A percentile compares a stretch with the other conserved stretches of the same genome.
phyloP scores from a whole-genome alignment of 92 coral and sea anemone species.

The Palythoa heliodiscus region DNA sequence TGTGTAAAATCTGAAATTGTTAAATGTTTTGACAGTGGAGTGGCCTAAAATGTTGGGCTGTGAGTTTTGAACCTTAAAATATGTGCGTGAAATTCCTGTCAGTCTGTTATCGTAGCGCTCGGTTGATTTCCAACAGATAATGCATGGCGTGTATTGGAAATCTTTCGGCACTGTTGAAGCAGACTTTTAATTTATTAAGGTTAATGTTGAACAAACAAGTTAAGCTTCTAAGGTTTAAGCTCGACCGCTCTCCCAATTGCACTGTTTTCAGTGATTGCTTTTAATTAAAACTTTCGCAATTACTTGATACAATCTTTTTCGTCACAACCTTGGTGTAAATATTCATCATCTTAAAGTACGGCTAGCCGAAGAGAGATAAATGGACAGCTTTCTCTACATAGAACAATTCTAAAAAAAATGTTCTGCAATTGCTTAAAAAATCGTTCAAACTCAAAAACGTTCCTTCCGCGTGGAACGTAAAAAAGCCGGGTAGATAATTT shows the following conservation, averaged over 20 bases:
- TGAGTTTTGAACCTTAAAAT: constrained; percentile 24
- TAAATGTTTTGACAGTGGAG: constrained; percentile 9
- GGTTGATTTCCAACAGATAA: constrained; percentile 27
- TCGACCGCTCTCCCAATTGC: constrained; percentile 48
- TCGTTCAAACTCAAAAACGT: neutral
- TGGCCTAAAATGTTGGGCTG: constrained; percentile 1
- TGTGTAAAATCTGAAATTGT: neutral
- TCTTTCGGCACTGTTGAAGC: constrained; percentile 39
- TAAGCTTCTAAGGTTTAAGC: constrained; percentile 45
- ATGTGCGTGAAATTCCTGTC: constrained; percentile 23
- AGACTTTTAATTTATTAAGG: constrained; percentile 45
- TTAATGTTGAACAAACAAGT: constrained; percentile 45
- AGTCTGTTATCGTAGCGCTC: constrained; percentile 28
- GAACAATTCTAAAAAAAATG: neutral
- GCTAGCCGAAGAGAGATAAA: constrained; percentile 5
- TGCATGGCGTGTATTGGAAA: constrained; percentile 13
- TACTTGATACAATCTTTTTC: constrained; percentile 45
- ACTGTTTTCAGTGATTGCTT: constrained; percentile 52
- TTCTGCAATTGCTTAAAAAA: neutral
- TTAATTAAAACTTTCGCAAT: constrained; percentile 60
- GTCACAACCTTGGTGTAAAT: constrained; percentile 9
- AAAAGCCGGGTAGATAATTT: neutral
- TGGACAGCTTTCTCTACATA: neutral
- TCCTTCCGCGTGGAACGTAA: neutral
- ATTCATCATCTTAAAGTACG: neutral